These are phyloP conservation scores for Rhagium mordax DNA, from an alignment of 2,888 invertebrate genomes.

Conservation along the genomic window DNA sequence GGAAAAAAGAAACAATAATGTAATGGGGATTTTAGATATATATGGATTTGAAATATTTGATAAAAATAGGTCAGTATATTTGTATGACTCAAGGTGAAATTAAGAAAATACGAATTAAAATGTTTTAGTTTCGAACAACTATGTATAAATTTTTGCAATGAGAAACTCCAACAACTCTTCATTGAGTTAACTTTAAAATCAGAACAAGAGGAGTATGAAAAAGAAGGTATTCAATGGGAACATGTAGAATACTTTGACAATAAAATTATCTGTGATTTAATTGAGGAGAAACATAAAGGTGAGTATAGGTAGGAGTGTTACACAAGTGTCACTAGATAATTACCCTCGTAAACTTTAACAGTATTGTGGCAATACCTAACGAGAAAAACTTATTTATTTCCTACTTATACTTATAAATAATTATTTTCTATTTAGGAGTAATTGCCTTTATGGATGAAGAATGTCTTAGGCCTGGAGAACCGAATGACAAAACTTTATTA, in stretches of 20 bases:
- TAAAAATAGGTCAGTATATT: conserved; percentile 80
- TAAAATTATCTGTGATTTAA: conserved; percentile 93
- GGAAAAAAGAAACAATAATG: conserved; percentile 74
- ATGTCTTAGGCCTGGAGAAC: conserved; percentile 91
- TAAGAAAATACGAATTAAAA: not conserved
- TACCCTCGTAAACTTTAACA: too few species aligned
- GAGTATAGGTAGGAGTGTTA: conserved; percentile 21
- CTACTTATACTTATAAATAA: too few species aligned
- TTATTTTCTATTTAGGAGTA: conserved; percentile 73
- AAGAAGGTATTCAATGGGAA: conserved; percentile 94
- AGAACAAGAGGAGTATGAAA: conserved; percentile 93
- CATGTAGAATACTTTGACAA: conserved; percentile 93
- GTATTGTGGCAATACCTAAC: too few species aligned
- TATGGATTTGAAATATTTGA: conserved; percentile 96
- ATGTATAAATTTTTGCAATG: conserved; percentile 97
- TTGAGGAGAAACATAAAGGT: conserved; percentile 92
- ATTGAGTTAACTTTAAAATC: conserved; percentile 92
- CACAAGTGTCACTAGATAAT: too few species aligned
- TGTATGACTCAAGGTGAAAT: not conserved
- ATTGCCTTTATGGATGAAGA: conserved; percentile 93
- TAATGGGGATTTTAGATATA: conserved; percentile 94
- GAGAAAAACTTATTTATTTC: too few species aligned
- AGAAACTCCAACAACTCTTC: conserved; percentile 94
- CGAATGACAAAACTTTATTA: conserved; percentile 86
- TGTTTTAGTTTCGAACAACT: conserved; percentile 86